Base-by-base conservation (phyloP, 2,888 invertebrate genomes). In the Lottia gigantea region DNA sequence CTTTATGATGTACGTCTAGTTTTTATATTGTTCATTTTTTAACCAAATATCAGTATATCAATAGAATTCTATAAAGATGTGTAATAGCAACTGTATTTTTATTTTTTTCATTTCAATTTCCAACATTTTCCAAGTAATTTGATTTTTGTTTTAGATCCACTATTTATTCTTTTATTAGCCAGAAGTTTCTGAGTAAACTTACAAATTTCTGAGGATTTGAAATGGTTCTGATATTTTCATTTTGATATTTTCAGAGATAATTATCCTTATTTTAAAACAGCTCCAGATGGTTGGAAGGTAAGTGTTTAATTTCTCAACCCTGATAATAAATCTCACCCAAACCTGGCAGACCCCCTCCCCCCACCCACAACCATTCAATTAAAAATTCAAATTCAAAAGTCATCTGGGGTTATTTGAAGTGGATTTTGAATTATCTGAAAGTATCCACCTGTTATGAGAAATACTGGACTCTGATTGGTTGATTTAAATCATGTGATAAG, bases 191-290 rank as follows among this genome's bases (percentile, higher is more conserved):
- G 6, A 11, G 11, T 25, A 15, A 63, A n/a, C 16, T 4, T 40
- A 3, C 16, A 40, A 40, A 15, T 26, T 31, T 15, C n/a, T 4
- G 26, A 23, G 31, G 15, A 23, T 49, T 25, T 16, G 15, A n/a
- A 45, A 16, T 31, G 49, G 31, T 45, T 12, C 62, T 19, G 19
- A 19, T 40, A 14, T 49, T 46, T 64, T 68, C 11, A 71, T 70
- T 72, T 70, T 70, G n/a, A n/a, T 70, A 62, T 64, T 92, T 92
- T 74, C 91, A 95, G 95, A 88, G 95, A 96, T 89, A 97, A 98
- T 89, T 98, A 98, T 88, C 98, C 98, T 0, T 98, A 97, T 89
- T 98, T 98, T 89, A 97, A 97, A 90, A 97, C 96, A 0, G 98
- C 98, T 14, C 98, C 97, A 26, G 95, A 94, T 87, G 98, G 98